A percentile compares a stretch with the other conserved stretches of the same genome.
Conservation (phyloP, 2,113 vertebrate species). For the Lichenostomus cassidix region DNA sequence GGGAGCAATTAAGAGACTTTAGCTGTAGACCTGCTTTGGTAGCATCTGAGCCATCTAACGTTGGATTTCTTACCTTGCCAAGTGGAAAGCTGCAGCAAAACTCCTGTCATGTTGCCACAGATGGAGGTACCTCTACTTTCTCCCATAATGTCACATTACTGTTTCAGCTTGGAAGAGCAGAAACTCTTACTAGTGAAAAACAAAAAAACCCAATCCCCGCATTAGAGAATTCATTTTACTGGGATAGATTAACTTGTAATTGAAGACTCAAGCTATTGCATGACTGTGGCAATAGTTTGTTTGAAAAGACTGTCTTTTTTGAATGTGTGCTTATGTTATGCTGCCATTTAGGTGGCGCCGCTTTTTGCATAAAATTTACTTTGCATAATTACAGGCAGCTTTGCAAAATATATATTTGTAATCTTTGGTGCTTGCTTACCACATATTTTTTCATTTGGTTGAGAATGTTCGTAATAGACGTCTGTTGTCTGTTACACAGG, state of each 20-base stretch:
- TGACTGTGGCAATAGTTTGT: not conserved
- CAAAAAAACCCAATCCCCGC: not conserved
- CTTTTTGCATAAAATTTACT: constrained; percentile 22
- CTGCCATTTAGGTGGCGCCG: not conserved
- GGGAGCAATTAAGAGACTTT: not conserved
- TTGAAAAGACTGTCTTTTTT: not conserved
- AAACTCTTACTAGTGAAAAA: not conserved
- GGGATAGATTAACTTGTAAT: not conserved
- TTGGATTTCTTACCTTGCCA: not conserved
- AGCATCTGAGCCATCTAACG: not conserved
- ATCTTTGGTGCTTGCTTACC: not conserved
- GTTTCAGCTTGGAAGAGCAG: not conserved
- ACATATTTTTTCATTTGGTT: not conserved
- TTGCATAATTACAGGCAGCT: constrained; percentile 39
- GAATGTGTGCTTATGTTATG: not conserved
- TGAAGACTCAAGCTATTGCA: not conserved
- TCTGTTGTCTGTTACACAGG: not conserved
- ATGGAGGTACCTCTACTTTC: not conserved
- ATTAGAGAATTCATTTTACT: not conserved
- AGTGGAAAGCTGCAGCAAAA: not conserved
- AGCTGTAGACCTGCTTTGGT: not conserved
- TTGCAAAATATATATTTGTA: constrained; percentile 18
- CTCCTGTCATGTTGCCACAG: not conserved
- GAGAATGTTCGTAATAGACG: not conserved
- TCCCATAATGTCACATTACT: not conserved